phyloP scores from a whole-genome alignment of 2,888 invertebrate species.

The Caenorhabditis sp. region DNA sequence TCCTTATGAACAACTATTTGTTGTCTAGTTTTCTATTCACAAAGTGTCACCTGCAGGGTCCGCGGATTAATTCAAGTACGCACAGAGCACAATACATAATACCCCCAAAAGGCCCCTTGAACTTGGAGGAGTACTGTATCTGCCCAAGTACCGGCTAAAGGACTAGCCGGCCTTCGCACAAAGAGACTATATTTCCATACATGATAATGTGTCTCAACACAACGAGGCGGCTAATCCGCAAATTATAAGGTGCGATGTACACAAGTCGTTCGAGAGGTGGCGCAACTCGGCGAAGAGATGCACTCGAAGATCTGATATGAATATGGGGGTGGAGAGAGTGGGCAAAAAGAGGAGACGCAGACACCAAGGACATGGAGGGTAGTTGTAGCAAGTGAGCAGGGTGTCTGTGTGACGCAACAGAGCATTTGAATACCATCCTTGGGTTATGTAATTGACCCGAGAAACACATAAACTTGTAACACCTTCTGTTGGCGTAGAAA shows the following conservation, averaged over 20 bases:
- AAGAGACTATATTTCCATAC: conserved; percentile 50
- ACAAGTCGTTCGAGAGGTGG: conserved; percentile 59
- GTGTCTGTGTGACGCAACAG: conserved; percentile 47
- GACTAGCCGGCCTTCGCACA: conserved; percentile 33
- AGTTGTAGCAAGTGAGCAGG: conserved; percentile 48
- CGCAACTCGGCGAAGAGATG: conserved; percentile 50
- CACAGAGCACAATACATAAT: conserved; percentile 36
- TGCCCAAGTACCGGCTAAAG: conserved; percentile 31
- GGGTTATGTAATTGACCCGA: conserved; percentile 42
- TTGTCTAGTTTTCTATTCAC: neutral
- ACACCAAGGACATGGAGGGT: conserved; percentile 49
- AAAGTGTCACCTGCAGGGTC: conserved; percentile 39
- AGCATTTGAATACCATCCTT: conserved; percentile 54
- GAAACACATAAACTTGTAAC: conserved; percentile 50
- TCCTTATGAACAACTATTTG: conserved; percentile 16
- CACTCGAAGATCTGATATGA: conserved; percentile 44
- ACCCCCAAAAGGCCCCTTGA: neutral
- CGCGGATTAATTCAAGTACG: conserved; percentile 55
- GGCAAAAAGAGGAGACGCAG: conserved; percentile 24
- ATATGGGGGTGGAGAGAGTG: neutral
- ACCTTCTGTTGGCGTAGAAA: conserved; percentile 37
- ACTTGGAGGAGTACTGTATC: conserved; percentile 1
- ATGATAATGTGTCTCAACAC: conserved; percentile 55
- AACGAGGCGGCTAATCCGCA: conserved; percentile 60
- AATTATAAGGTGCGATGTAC: conserved; percentile 65